Conservation (phyloP, 2,113 vertebrate species). For the Xiphophorus hellerii region DNA sequence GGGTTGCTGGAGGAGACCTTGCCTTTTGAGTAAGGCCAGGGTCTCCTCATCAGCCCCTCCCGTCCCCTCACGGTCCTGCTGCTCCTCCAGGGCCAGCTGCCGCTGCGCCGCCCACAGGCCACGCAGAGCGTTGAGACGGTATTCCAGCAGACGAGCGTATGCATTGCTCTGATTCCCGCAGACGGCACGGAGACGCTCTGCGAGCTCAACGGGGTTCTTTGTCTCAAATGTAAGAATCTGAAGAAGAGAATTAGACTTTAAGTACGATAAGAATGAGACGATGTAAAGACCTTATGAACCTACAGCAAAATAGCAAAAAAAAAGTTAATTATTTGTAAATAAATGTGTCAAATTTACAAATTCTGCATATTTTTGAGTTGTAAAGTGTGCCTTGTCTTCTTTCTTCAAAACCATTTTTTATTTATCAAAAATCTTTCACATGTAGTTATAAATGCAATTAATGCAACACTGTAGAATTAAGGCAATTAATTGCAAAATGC, state of each 20-base stretch:
- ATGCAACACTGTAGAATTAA: not conserved
- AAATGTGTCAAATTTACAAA: not conserved
- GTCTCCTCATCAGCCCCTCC: constrained; percentile 92
- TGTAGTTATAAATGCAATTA: not conserved
- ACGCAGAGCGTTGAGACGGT: constrained; percentile 93
- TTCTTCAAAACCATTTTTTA: not conserved
- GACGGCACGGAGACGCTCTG: constrained; percentile 92
- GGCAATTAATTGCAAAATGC: not conserved
- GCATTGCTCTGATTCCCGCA: constrained; percentile 99
- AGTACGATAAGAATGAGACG: not conserved
- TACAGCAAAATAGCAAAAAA: not conserved
- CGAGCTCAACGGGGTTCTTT: constrained; percentile 91
- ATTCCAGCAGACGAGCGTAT: constrained; percentile 94
- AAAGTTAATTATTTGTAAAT: not conserved
- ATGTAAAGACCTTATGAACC: not conserved
- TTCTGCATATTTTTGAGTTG: not conserved
- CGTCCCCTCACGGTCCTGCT: constrained; percentile 91
- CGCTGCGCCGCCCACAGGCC: constrained; percentile 98
- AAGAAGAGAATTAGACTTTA: not conserved
- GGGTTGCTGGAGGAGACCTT: constrained; percentile 92
- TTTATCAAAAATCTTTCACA: not conserved
- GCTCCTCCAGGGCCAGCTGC: constrained; percentile 95
- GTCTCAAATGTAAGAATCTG: constrained; percentile 98
- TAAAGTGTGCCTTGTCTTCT: not conserved
- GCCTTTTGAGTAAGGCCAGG: constrained; percentile 92